These are phyloP conservation scores for Euclidia mi DNA, from an alignment of 2,888 invertebrate species.

Conservation along the genomic window DNA sequence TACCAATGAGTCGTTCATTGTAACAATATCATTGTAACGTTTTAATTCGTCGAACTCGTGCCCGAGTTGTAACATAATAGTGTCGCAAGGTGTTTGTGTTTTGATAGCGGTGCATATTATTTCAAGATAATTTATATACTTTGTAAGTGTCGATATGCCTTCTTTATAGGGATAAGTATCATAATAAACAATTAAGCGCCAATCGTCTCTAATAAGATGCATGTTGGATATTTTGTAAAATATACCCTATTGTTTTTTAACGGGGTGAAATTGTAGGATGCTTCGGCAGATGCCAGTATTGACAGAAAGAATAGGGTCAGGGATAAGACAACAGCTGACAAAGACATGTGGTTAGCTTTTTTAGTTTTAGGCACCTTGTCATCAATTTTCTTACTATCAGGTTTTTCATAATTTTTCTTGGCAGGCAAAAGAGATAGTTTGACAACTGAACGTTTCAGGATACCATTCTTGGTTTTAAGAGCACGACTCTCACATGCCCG, in stretches of 20 bases:
- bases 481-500: constrained; percentile 4
- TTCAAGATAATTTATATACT: neutral
- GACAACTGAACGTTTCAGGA: neutral
- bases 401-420: neutral
- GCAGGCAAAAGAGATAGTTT: constrained; percentile 6
- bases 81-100: neutral
- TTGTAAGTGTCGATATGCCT: neutral
- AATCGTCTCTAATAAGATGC: constrained; percentile 8
- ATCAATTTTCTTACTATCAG: neutral
- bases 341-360: neutral
- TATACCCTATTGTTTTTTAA: neutral
- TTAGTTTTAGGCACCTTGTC: neutral
- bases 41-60: constrained; percentile 5
- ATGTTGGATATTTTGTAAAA: constrained; percentile 1
- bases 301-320: no score
- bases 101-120: neutral
- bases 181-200: constrained; percentile 13
- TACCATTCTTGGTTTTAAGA: constrained; percentile 9
- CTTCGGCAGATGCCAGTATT: neutral
- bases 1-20: neutral
- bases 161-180: no score
- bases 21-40: constrained; percentile 1
- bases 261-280: neutral
- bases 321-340: no score
- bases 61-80: constrained; percentile 1